A percentile compares a stretch with the other conserved stretches of the same genome.
Conservation (phyloP, 2,797 vertebrate genomes). For the Falco biarmicus region DNA sequence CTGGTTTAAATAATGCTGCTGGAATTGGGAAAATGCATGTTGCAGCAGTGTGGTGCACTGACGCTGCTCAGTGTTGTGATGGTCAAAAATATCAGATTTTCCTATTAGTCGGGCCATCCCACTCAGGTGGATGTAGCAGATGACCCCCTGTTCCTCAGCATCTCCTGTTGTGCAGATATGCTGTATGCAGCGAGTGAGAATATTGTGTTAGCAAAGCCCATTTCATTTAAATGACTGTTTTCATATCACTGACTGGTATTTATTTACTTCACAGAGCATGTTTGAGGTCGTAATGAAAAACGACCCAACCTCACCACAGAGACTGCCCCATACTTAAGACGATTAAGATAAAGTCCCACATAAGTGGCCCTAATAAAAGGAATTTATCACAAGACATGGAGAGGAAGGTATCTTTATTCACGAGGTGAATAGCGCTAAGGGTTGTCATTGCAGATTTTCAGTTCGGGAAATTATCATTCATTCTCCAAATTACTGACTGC, state of each 20-base stretch:
- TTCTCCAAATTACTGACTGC: conserved; percentile 82
- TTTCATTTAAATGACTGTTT: conserved; percentile 45
- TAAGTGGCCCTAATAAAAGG: conserved; percentile 84
- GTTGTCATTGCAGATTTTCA: conserved; percentile 78
- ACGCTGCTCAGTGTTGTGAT: not conserved
- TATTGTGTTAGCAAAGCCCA: not conserved
- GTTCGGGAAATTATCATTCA: conserved; percentile 83
- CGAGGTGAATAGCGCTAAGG: conserved; percentile 74
- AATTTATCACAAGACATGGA: conserved; percentile 82
- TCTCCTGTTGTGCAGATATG: not conserved
- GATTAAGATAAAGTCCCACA: conserved; percentile 82
- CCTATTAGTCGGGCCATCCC: not conserved
- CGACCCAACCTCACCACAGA: conserved; percentile 59
- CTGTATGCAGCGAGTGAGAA: not conserved
- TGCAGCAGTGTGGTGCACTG: not conserved
- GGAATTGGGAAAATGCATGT: fast-evolving
- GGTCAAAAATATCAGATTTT: not conserved
- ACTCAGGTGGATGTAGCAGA: not conserved
- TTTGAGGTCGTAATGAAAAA: conserved; percentile 76
- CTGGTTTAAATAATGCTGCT: not conserved
- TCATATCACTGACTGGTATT: conserved; percentile 57
- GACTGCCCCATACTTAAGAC: conserved; percentile 75
- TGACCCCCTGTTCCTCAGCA: not conserved
- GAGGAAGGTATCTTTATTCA: conserved; percentile 81
- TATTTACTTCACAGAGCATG: conserved; percentile 71